Base-by-base conservation (phyloP, 2,797 vertebrate species). In the Anguilla megastoma region DNA sequence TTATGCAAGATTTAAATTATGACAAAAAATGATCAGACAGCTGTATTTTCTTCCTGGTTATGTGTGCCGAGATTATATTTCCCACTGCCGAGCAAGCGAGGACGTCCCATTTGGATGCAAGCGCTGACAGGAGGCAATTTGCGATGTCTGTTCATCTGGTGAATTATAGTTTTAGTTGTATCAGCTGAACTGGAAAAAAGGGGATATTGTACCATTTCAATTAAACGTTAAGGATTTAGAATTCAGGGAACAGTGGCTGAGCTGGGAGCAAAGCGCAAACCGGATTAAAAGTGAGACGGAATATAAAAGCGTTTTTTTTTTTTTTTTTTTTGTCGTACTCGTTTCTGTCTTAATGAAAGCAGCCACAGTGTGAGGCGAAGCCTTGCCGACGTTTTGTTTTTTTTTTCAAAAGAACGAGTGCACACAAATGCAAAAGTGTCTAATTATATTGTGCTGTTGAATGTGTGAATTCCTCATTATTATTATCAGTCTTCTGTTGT, bases 141-240 rank as follows among this genome's bases (percentile, higher is more conserved):
- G 79, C 41, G 33, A 48, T 84, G 74, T 84, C 87, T 84, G 27
- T 88, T 88, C 84, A 84, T 63, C 69, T 63, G 54, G 56, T 45
- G 74, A 88, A 86, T 86, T 88, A 86, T 63, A 27, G 74, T 85
- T 56, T 69, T 63, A 84, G 71, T 82, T 52, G 56, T 80, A 86
- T 66, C 33, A 50, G 85, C 36, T 86, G 71, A 66, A 50, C 84
- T 86, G 48, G 36, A 50, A 83, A 60, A 83, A 60, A 45, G 41
- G 33, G 18, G 85, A 12, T 36, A 63, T 86, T 86, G 74, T 82
- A 56, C 56, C 33, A 63, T 88, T 85, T 86, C 76, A 82, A n/a
- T 82, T 54, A 79, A 63, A 80, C 50, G 6, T 41, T 50, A 69
- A 50, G 36, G 87, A 71, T 85, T 86, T 86, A 36, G 54, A 82